Conservation (phyloP, 2,888 invertebrate species). For the Anorthoa munda region DNA sequence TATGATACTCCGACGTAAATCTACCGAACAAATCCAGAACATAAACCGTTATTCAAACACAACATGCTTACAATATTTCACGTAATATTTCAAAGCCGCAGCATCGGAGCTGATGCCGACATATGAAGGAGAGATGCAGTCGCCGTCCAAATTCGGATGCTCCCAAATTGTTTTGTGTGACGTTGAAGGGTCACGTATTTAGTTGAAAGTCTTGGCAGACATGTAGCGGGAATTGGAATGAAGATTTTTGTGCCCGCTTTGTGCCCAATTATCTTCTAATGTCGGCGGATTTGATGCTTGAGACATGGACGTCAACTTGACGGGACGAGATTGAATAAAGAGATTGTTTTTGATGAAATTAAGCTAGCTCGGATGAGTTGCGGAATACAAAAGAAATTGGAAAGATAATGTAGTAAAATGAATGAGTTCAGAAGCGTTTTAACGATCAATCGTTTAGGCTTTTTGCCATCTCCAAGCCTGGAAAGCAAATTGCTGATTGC, state of each 20-base stretch:
- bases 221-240: conserved; percentile 53
- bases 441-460: conserved; percentile 6
- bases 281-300: conserved; percentile 50
- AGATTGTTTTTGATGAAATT: conserved; percentile 51
- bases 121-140: conserved; percentile 53
- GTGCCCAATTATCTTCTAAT: conserved; percentile 58
- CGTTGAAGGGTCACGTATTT: conserved; percentile 69
- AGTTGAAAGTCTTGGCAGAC: conserved; percentile 55
- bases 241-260: conserved; percentile 53
- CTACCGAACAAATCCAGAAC: conserved; percentile 15
- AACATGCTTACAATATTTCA: conserved; percentile 38
- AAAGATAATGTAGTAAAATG: conserved; percentile 18
- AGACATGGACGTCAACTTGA: conserved; percentile 44
- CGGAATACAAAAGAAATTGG: conserved; percentile 30
- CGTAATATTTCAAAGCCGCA: conserved; percentile 42
- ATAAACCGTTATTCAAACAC: conserved; percentile 34
- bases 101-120: conserved; percentile 43
- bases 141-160: conserved; percentile 57
- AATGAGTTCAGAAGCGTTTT: conserved; percentile 17
- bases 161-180: conserved; percentile 66
- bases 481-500: conserved; percentile 26
- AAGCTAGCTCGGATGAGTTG: conserved; percentile 25
- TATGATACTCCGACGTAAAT: conserved; percentile 1
- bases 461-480: conserved; percentile 5
- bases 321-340: conserved; percentile 41